Conservation (phyloP, 2,888 invertebrate species). For the Leucophenga maculata region DNA sequence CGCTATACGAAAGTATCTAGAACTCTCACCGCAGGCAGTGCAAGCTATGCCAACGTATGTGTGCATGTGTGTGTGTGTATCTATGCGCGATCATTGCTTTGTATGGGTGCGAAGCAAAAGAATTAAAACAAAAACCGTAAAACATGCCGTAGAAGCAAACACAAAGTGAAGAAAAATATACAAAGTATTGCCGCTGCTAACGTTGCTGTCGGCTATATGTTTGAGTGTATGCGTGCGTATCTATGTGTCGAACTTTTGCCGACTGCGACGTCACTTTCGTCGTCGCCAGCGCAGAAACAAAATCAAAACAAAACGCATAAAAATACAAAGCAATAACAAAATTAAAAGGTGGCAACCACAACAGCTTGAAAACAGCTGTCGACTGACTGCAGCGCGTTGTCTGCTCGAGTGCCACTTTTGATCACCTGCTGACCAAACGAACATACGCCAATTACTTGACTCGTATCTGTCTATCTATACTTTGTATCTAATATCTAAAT, state of each 20-base stretch:
- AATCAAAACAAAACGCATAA: conserved; percentile 55
- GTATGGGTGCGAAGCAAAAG: conserved; percentile 49
- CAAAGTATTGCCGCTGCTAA: conserved; percentile 15
- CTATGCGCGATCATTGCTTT: conserved; percentile 38
- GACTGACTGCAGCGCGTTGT: conserved; percentile 6
- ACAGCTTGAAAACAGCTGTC: conserved; percentile 41
- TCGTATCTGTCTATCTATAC: background rate
- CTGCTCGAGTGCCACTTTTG: background rate
- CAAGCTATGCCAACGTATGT: conserved; percentile 15
- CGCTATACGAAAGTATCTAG: conserved; percentile 66
- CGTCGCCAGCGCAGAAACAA: conserved; percentile 35
- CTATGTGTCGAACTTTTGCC: conserved; percentile 43
- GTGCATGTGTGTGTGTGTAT: conserved; percentile 24
- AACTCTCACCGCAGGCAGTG: conserved; percentile 54
- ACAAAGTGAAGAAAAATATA: conserved; percentile 21
- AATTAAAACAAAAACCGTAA: conserved; percentile 61
- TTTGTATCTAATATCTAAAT: conserved; percentile 9
- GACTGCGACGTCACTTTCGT: no score
- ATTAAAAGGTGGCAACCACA: conserved; percentile 21
- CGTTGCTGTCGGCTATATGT: conserved; percentile 26
- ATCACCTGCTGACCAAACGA: conserved; percentile 4
- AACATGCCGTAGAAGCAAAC: conserved; percentile 27
- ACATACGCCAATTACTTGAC: background rate
- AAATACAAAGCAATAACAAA: conserved; percentile 40
- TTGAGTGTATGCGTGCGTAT: conserved; percentile 15